These are phyloP conservation scores for Ellobius talpinus DNA, from an alignment of 2,113 vertebrate species.

Conservation along the genomic window DNA sequence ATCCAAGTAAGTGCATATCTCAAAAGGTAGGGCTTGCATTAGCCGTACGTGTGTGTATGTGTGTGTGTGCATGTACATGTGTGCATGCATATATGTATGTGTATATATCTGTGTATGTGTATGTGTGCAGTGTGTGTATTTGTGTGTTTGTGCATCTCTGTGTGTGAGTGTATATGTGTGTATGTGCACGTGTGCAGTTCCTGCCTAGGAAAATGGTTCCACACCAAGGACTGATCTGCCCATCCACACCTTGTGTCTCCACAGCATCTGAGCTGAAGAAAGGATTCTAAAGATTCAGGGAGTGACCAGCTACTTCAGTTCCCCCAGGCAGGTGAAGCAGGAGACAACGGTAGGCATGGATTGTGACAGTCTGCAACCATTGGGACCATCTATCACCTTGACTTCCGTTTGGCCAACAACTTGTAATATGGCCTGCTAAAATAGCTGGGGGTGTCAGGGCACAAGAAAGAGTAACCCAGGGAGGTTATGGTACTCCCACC, in stretches of 20 bases:
- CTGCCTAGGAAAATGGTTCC: not conserved
- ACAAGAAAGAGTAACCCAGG: not conserved
- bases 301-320: not conserved
- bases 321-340: not conserved
- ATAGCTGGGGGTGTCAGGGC: not conserved
- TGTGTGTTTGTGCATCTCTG: not conserved
- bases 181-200: not conserved
- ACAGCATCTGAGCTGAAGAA: not conserved
- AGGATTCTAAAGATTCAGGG: not conserved
- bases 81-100: no score
- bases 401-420: not conserved
- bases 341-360: not conserved
- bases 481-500: no score
- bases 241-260: not conserved
- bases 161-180: not conserved
- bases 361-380: not conserved
- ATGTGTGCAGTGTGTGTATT: not conserved
- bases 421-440: not conserved
- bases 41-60: not conserved
- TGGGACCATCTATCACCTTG: not conserved
- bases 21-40: not conserved
- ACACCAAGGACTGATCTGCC: not conserved
- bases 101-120: not conserved
- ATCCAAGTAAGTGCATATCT: not conserved
- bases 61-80: rapidly evolving